Evolutionary conservation across 2,797 vertebrate species (phyloP), one percentile per base, ranked within the genome.

Genomic region (Apogon talboti): DNA sequence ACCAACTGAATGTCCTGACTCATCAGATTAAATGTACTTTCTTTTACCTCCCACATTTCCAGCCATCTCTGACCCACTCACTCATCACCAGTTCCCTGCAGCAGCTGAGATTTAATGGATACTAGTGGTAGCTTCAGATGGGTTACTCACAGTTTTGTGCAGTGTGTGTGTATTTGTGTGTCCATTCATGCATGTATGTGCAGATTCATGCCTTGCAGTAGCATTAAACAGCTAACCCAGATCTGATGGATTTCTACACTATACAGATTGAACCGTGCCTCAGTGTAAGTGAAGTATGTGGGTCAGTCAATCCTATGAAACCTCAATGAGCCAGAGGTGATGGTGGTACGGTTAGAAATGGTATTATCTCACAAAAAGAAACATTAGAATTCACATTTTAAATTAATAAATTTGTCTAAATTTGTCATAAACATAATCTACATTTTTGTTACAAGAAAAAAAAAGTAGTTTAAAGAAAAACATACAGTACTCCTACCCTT

Each of bases 261-360:
- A 6, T 48, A 62, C 44, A 35, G 57, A 13, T 9, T 58, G 45
- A 59, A 66, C 16, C 6, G 2, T 41, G 48, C 50, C 40, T 43
- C 49, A 43, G 38, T 46, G 40, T 49, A 57, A 82, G 74, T 44
- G 54, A 60, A 56, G 55, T 58, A 89, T 84, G 73, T 72, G 48
- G 73, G 79, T 82, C 82, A 87, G 59, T 71, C 48, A 52, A 71
- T 82, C 60, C 21, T 53, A 66, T 46, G 47, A 63, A 62, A 66
- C 71, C 10, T 51, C 56, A 73, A 48, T 48, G 45, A 58, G 43
- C 11, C 50, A 56, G 37, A 59, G 41, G 35, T 48, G 53, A 60
- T 19, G 14, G n/a, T 6, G 30, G 42, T n/a, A 4, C 12, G 16
- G 48, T 42, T 58, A 21, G 11, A 52, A 21, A 56, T 33, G 9